These are phyloP conservation scores for Scaptodrosophila lebanonensis DNA, from an alignment of 1,140 invertebrate species.

Conservation along the genomic window DNA sequence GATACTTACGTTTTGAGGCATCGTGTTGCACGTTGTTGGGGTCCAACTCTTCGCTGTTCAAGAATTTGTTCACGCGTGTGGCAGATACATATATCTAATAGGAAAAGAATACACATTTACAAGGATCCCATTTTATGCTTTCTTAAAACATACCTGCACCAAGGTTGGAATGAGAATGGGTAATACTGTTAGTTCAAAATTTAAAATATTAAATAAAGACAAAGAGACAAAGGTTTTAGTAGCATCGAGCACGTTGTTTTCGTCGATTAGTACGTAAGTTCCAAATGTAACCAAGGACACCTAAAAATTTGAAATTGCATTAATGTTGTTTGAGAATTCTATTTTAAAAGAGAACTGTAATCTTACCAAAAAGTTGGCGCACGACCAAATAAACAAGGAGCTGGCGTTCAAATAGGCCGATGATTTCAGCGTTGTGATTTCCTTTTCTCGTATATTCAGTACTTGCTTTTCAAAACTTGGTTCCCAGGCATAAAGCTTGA, in stretches of 20 bases:
- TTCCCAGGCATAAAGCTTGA: constrained; percentile 95
- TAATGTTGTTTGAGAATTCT: too few relatives aligned
- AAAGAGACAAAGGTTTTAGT: constrained; percentile 97
- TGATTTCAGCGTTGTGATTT: constrained; percentile 89
- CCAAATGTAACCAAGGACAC: constrained; percentile 95
- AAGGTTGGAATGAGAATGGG: constrained; percentile 92
- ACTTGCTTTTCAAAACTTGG: constrained; percentile 92
- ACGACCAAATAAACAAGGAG: constrained; percentile 96
- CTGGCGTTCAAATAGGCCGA: constrained; percentile 92
- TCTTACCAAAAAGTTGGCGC: constrained; percentile 95
- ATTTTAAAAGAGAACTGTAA: constrained; percentile 62
- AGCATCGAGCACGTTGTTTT: constrained; percentile 90
- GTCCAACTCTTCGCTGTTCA: constrained; percentile 92
- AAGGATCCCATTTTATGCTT: too few relatives aligned
- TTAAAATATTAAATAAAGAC: constrained; percentile 97
- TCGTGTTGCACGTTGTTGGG: constrained; percentile 87
- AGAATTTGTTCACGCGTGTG: constrained; percentile 91
- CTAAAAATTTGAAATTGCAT: too few relatives aligned
- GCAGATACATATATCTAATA: constrained; percentile 86
- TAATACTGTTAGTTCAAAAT: constrained; percentile 94
- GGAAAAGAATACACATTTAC: too few relatives aligned
- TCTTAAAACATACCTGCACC: constrained; percentile 91
- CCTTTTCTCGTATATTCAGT: constrained; percentile 88
- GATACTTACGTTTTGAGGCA: constrained; percentile 83
- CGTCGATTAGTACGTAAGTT: constrained; percentile 90